phyloP scores from a whole-genome alignment of 2,113 vertebrate genomes.

The Glareola pratincola region DNA sequence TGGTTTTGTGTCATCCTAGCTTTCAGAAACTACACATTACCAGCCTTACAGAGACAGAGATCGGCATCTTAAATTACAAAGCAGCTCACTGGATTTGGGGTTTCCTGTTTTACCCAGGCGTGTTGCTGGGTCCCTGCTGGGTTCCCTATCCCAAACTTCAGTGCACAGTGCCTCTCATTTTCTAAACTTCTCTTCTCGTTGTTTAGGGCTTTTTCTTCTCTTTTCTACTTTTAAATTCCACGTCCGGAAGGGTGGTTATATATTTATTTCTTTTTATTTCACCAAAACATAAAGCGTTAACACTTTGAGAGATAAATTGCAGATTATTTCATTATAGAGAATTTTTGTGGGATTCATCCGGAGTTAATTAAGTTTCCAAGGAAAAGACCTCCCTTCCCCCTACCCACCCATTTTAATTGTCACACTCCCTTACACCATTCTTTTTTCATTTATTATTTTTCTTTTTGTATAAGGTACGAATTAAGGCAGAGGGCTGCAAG shows the following conservation, averaged over 20 bases:
- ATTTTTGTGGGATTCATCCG: background rate
- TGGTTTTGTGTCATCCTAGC: background rate
- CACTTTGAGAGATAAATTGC: background rate
- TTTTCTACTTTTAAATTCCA: background rate
- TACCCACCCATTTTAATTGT: background rate
- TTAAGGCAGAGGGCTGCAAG: background rate
- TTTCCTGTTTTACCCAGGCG: background rate
- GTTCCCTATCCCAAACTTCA: background rate
- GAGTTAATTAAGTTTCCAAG: background rate
- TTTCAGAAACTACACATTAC: background rate
- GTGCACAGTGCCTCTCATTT: background rate
- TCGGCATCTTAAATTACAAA: background rate
- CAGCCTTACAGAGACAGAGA: background rate
- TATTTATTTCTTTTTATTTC: background rate
- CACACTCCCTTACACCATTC: background rate
- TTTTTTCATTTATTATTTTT: background rate
- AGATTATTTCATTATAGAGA: background rate
- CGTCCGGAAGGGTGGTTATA: background rate
- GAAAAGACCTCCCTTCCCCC: background rate
- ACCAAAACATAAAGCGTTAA: background rate
- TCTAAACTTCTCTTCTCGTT: background rate
- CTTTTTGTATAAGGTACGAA: background rate
- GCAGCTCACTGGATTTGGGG: background rate
- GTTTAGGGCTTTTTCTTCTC: background rate
- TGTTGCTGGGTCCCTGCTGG: background rate